Evolutionary conservation across 2,797 vertebrate genomes (phyloP).

Genomic region (Microchirus variegatus): DNA sequence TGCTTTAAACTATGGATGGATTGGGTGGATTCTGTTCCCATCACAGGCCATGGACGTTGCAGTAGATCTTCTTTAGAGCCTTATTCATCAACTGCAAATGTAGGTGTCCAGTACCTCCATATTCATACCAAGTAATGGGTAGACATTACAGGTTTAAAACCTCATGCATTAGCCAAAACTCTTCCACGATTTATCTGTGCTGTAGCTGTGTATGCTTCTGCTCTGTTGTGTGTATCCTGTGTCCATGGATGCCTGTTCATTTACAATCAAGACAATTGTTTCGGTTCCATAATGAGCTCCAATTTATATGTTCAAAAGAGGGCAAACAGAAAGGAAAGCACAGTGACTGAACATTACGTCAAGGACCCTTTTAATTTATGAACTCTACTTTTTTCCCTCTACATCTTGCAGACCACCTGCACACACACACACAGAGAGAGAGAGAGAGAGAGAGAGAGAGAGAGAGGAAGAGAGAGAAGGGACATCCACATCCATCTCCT

Average conservation of each 20-base stretch:
- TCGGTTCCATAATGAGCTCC: constrained; percentile 28
- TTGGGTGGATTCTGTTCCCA: no score
- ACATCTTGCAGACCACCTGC: constrained; percentile 66
- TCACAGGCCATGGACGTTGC: no score
- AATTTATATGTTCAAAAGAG: constrained; percentile 41
- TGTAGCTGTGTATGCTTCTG: neutral
- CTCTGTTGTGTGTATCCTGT: neutral
- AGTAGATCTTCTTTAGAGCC: no score
- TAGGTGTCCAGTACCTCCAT: no score
- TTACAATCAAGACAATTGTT: constrained; percentile 36
- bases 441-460: constrained; percentile 17
- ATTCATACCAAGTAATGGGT: no score
- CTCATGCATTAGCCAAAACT: neutral
- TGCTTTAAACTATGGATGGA: no score
- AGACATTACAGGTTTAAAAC: neutral
- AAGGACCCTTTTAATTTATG: constrained; percentile 54
- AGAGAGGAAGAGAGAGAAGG: constrained; percentile 5
- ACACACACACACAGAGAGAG: neutral
- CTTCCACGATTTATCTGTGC: neutral
- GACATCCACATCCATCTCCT: constrained; percentile 42
- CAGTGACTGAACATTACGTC: constrained; percentile 38
- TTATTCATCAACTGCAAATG: no score
- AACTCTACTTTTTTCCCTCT: constrained; percentile 24
- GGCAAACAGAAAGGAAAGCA: constrained; percentile 35
- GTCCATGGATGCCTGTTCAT: constrained; percentile 24